Conservation (phyloP, 2,888 invertebrate species). For the Argyresthia albistria region DNA sequence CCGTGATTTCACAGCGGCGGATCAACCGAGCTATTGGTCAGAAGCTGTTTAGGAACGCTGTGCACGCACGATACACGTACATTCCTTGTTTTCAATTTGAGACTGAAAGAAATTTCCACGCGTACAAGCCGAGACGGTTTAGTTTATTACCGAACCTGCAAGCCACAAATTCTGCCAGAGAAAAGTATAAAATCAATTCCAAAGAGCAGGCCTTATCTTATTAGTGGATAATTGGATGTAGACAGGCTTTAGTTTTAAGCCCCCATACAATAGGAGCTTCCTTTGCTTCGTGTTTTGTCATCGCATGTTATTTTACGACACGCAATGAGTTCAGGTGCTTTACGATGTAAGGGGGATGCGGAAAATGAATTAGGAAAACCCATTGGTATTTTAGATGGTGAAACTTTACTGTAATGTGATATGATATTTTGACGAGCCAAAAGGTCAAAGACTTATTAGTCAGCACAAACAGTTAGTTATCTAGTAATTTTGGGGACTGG, state of each 20-base stretch:
- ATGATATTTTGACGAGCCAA: conserved; percentile 3
- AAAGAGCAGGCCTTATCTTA: neutral
- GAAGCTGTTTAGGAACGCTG: too few species aligned
- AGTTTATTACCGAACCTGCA: too few species aligned
- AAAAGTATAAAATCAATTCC: too few species aligned
- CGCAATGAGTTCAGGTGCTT: conserved; percentile 3
- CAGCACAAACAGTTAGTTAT: too few species aligned
- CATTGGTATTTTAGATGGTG: conserved; percentile 4
- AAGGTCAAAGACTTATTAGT: neutral
- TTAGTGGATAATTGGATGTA: conserved; percentile 1
- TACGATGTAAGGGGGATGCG: conserved; percentile 13
- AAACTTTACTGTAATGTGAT: conserved; percentile 7
- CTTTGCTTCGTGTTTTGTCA: neutral
- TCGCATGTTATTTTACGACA: conserved; percentile 1
- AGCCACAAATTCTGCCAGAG: too few species aligned
- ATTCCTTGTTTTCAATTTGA: too few species aligned
- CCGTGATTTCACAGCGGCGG: too few species aligned
- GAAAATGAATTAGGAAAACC: conserved; percentile 18
- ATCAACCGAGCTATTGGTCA: too few species aligned
- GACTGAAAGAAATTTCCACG: too few species aligned
- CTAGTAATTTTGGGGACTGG: too few species aligned
- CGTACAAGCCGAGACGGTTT: too few species aligned
- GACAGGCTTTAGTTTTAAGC: neutral
- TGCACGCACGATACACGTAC: too few species aligned
- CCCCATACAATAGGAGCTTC: neutral